Evolutionary conservation across 2,113 vertebrate species (phyloP).

Genomic region (Falcunculus frontatus): DNA sequence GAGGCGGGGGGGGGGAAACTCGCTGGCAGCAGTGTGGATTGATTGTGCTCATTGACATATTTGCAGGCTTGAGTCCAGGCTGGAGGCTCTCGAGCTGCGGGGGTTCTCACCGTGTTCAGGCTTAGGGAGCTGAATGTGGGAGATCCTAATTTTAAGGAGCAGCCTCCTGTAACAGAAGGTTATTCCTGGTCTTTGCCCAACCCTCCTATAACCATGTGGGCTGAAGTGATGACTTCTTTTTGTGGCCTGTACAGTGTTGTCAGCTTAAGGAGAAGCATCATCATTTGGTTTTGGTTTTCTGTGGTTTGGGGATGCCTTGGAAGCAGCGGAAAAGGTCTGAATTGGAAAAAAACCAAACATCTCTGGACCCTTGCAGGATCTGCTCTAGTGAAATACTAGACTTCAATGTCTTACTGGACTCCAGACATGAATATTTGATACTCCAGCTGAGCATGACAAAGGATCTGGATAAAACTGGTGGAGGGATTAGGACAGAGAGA

Average conservation of each 20-base stretch:
- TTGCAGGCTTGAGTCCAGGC: not conserved
- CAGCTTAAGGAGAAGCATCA: not conserved
- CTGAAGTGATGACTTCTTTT: not conserved
- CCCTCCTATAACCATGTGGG: accelerated
- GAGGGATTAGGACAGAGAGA: not conserved
- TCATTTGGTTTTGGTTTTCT: not conserved
- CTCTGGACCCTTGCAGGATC: not conserved
- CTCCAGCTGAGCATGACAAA: not conserved
- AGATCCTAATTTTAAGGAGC: not conserved
- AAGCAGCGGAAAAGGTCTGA: not conserved
- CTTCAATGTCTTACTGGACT: not conserved
- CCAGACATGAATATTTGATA: not conserved
- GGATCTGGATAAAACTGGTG: not conserved
- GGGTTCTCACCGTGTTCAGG: not conserved
- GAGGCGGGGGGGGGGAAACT: not conserved
- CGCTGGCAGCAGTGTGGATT: not conserved
- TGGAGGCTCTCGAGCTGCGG: not conserved
- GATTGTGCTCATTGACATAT: not conserved
- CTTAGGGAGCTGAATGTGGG: not conserved
- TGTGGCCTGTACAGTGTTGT: not conserved
- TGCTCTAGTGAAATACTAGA: not conserved
- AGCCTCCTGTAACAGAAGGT: not conserved
- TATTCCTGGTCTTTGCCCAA: not conserved
- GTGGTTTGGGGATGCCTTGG: not conserved
- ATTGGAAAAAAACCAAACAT: not conserved